Evolutionary conservation across 2,797 vertebrate genomes (phyloP).

Genomic region (Acipenser ruthenus): DNA sequence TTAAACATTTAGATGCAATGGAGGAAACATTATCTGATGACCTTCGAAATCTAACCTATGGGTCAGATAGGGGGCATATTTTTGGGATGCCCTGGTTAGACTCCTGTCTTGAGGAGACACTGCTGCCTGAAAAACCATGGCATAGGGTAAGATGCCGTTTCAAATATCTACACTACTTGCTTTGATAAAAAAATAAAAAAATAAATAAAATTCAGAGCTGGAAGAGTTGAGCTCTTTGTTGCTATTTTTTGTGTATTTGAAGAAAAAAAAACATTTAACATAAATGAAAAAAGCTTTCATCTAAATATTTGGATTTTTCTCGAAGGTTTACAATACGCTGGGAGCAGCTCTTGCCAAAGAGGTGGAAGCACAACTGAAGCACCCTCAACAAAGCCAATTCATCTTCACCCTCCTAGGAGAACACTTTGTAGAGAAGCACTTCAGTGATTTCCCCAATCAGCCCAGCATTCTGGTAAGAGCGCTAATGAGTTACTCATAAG

Average conservation of each 20-base stretch:
- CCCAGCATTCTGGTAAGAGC: slow-evolving; percentile 18
- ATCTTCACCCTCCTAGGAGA: slow-evolving; percentile 25
- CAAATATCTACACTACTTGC: too few species aligned
- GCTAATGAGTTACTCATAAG: not conserved
- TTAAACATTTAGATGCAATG: too few species aligned
- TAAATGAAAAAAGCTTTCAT: not conserved
- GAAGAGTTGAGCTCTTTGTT: not conserved
- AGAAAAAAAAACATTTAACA: not conserved
- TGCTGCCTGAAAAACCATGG: slow-evolving; percentile 34
- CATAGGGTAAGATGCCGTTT: slow-evolving; percentile 22
- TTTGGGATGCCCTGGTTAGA: slow-evolving; percentile 26
- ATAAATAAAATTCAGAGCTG: too few species aligned
- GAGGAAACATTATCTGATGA: too few species aligned
- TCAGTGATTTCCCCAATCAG: slow-evolving; percentile 16
- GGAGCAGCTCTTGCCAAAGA: slow-evolving; percentile 19
- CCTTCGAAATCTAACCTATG: too few species aligned
- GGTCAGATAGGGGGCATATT: not conserved
- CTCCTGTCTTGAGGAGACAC: slow-evolving; percentile 25
- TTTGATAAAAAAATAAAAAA: not conserved
- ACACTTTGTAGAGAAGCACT: slow-evolving; percentile 27
- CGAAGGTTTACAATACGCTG: slow-evolving; percentile 27
- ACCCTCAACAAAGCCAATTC: slow-evolving; percentile 23
- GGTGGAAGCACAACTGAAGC: slow-evolving; percentile 16
- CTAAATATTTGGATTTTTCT: not conserved
- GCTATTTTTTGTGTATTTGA: not conserved